Percentiles rank a stretch among this genome's conserved stretches.
These are phyloP conservation scores for Meteorus sp. DNA, from an alignment of 1,140 invertebrate species.

Conservation along the genomic window DNA sequence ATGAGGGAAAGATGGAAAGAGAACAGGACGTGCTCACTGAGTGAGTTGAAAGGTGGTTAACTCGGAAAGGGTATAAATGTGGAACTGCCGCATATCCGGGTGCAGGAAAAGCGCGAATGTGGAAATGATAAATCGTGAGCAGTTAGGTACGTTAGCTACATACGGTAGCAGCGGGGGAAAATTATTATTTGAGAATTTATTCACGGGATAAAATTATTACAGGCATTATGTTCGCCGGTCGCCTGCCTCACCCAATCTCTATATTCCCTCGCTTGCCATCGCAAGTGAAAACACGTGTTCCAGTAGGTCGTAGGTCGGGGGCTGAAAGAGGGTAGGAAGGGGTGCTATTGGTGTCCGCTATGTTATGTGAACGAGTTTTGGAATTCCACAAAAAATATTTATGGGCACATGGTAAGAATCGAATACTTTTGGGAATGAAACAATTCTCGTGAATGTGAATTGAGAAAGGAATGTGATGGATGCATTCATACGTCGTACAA, in stretches of 20 bases:
- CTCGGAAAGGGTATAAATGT: no score
- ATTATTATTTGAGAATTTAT: slow-evolving; percentile 58
- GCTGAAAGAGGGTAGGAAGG: not conserved
- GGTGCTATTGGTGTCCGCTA: not conserved
- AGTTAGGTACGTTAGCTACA: slow-evolving; percentile 54
- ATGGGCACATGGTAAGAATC: slow-evolving; percentile 4
- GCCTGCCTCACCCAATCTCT: not conserved
- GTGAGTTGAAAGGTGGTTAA: not conserved
- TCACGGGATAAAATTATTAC: slow-evolving; percentile 41
- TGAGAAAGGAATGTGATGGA: no score
- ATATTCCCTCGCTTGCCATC: not conserved
- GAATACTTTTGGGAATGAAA: no score
- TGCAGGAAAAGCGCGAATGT: slow-evolving; percentile 39
- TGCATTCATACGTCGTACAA: no score
- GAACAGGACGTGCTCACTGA: not conserved
- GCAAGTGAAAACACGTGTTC: slow-evolving; percentile 48
- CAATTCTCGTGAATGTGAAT: no score
- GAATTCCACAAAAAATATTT: not conserved
- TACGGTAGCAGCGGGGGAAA: slow-evolving; percentile 42
- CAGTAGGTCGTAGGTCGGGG: slow-evolving; percentile 40
- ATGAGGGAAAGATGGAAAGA: slow-evolving; percentile 8
- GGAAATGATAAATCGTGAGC: slow-evolving; percentile 52
- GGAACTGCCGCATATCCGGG: no score
- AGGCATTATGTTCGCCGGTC: slow-evolving; percentile 46
- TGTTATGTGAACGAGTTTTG: not conserved